Conservation (phyloP, 2,888 invertebrate genomes). For the Tolmerus cingulatus region DNA sequence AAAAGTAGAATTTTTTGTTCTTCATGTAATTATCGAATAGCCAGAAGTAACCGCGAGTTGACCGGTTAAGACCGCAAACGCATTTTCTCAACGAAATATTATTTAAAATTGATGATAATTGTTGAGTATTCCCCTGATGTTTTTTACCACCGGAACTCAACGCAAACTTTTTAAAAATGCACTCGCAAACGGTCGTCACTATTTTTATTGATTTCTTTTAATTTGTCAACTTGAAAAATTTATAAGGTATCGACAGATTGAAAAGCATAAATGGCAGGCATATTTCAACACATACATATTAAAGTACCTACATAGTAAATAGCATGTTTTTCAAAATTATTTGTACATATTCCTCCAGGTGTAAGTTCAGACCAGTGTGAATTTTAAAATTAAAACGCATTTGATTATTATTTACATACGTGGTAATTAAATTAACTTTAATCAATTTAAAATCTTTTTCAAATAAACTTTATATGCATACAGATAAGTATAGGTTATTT, state of each 20-base stretch:
- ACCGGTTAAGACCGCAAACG: not conserved
- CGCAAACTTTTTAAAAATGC: not conserved
- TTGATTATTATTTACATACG: not conserved
- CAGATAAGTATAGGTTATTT: too few species aligned
- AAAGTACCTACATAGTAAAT: not conserved
- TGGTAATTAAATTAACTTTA: too few species aligned
- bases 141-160: not conserved
- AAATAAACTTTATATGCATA: too few species aligned
- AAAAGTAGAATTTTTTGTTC: conserved; percentile 16
- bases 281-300: not conserved
- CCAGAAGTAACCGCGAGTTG: conserved; percentile 23
- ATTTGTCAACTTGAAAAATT: not conserved
- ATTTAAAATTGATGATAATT: conserved; percentile 38
- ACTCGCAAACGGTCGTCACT: not conserved
- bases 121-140: not conserved
- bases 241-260: not conserved
- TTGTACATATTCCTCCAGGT: not conserved
- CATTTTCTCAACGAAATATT: conserved; percentile 32
- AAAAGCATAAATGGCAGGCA: not conserved
- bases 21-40: conserved; percentile 41
- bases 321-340: not conserved
- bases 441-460: too few species aligned
- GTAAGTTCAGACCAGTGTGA: not conserved
- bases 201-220: not conserved
- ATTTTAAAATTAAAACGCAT: not conserved